These are phyloP conservation scores for Nemurella pictetii DNA, from an alignment of 2,888 invertebrate species.

Conservation along the genomic window DNA sequence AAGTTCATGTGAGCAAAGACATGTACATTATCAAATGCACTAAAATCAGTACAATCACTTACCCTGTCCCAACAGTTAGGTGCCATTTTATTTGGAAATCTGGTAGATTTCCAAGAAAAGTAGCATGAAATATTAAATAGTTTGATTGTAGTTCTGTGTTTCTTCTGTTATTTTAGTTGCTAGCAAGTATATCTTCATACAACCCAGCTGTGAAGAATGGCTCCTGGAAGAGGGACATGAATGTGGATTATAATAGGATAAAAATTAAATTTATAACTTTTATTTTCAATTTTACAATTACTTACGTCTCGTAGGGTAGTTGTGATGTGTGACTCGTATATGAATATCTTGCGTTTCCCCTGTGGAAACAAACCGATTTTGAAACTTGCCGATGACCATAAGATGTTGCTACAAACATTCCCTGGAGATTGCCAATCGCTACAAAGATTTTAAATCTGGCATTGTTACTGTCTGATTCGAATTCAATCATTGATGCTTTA, in stretches of 20 bases:
- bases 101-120: not conserved
- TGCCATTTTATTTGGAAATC: not conserved
- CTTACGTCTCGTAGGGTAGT: conserved; percentile 54
- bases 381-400: too few relatives aligned
- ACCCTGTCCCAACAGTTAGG: not conserved
- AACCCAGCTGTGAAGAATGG: conserved; percentile 42
- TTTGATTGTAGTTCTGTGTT: not conserved
- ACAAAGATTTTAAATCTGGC: too few relatives aligned
- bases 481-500: too few relatives aligned
- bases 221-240: conserved; percentile 24
- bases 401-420: too few relatives aligned
- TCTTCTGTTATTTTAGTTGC: not conserved
- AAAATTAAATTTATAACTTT: too few relatives aligned
- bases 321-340: conserved; percentile 55
- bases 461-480: too few relatives aligned
- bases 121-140: not conserved
- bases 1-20: not conserved
- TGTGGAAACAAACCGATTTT: conserved; percentile 41
- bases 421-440: too few relatives aligned
- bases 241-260: not conserved
- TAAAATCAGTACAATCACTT: not conserved
- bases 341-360: conserved; percentile 54
- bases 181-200: conserved; percentile 35
- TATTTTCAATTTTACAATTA: too few relatives aligned
- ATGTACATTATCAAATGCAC: not conserved